phyloP scores from a whole-genome alignment of 2,888 invertebrate genomes.

The Plemyria rubiginata region DNA sequence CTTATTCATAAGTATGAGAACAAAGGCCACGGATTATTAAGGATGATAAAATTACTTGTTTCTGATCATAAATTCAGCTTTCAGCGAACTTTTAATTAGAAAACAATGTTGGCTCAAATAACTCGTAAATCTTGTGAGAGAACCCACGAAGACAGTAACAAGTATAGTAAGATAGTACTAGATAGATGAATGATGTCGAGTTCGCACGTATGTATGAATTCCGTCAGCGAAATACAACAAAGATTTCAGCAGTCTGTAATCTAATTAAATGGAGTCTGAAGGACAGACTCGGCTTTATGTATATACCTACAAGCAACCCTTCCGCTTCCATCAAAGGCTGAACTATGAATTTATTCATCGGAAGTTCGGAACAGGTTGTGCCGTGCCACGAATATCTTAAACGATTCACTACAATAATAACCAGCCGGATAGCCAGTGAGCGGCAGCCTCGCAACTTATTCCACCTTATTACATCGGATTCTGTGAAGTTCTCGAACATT shows the following conservation, averaged over 20 bases:
- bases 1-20: constrained; percentile 18
- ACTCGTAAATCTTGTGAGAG: background rate
- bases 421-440: constrained; percentile 1
- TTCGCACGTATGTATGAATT: constrained; percentile 5
- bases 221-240: constrained; percentile 16
- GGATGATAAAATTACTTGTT: constrained; percentile 16
- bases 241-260: constrained; percentile 28
- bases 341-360: constrained; percentile 31
- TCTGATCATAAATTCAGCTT: background rate
- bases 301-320: constrained; percentile 23
- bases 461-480: constrained; percentile 5
- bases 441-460: constrained; percentile 12
- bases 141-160: background rate
- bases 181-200: constrained; percentile 6
- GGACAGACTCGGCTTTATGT: constrained; percentile 15
- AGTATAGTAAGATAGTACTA: background rate
- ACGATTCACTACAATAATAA: constrained; percentile 26
- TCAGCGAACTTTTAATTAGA: background rate
- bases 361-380: constrained; percentile 28
- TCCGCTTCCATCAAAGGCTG: constrained; percentile 9
- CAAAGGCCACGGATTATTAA: constrained; percentile 9
- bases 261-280: constrained; percentile 32
- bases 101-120: background rate
- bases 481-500: constrained; percentile 11
- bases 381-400: constrained; percentile 30